Base-by-base conservation (phyloP, 2,888 invertebrate species). In the Pachymerium ferrugineum region DNA sequence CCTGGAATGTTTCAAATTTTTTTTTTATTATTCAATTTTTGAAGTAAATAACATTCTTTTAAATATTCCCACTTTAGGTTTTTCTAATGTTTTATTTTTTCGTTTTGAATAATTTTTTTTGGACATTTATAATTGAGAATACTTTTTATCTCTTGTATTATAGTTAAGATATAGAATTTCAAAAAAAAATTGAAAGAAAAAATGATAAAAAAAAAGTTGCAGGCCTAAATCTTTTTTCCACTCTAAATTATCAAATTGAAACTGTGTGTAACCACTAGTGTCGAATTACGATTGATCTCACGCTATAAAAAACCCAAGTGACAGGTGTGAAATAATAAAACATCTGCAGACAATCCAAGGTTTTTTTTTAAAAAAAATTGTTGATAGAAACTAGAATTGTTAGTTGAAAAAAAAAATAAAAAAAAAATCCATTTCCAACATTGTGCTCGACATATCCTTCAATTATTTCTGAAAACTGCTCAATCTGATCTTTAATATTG, bases 31-130 rank as follows among this genome's bases (percentile, higher is more conserved):
- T 47, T n/a, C n/a, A n/a, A n/a, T n/a, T n/a, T 5, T 47, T 19
- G 22, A 47, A 47, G 22, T 47, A 47, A 47, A 47, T 47, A 47
- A 47, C 47, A 47, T 47, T 47, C 47, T 47, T 47, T 47, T 47
- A 12, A 47, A 47, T 10, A 47, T n/a, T 8, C 3, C 6, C n/a
- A 47, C 47, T n/a, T 47, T n/a, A 47, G 16, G 47, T 47, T 47
- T 47, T 12, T 47, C 16, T 22, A 19, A 16, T 47, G n/a, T 47
- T n/a, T 6, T n/a, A 16, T 47, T 47, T n/a, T 42, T n/a, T 42
- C 42, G n/a, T 14, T 42, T 47, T 1, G n/a, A n/a, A n/a, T n/a
- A n/a, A n/a, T 14, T 14, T 47, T 47, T 47, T 47, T 38, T 38
- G 12, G 8, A 38, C 12, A 38, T 38, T 38, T 14, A 10, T 38